phyloP scores from a whole-genome alignment of 1,140 invertebrate species.

The Goniozus legneri region DNA sequence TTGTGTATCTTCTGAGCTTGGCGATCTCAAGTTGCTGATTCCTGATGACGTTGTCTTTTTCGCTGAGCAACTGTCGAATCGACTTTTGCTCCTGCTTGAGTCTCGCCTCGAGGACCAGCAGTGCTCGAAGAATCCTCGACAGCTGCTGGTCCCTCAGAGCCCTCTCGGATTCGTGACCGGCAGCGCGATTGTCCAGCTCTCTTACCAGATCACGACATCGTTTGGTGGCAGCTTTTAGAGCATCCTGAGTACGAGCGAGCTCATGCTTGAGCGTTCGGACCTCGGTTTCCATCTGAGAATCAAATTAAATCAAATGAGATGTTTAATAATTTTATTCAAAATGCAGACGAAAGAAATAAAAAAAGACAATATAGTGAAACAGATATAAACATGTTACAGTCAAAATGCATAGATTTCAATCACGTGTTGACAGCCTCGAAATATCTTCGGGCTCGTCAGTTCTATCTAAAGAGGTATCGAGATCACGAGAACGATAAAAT shows the following conservation, averaged over 20 bases:
- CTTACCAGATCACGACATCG: slow-evolving; percentile 58
- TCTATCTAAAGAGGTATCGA: too few relatives aligned
- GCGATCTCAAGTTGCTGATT: slow-evolving; percentile 68
- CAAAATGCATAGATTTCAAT: too few relatives aligned
- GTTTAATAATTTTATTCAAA: too few relatives aligned
- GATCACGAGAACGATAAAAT: too few relatives aligned
- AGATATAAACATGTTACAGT: too few relatives aligned
- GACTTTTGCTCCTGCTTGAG: slow-evolving; percentile 71
- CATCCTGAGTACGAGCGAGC: slow-evolving; percentile 49
- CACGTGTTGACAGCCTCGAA: too few relatives aligned
- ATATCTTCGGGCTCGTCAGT: too few relatives aligned
- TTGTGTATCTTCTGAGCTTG: slow-evolving; percentile 61
- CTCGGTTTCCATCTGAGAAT: slow-evolving; percentile 64
- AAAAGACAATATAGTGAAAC: too few relatives aligned
- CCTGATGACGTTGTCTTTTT: slow-evolving; percentile 69
- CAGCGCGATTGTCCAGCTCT: slow-evolving; percentile 61
- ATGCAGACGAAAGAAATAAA: too few relatives aligned
- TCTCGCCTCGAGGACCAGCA: slow-evolving; percentile 68
- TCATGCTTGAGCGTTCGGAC: slow-evolving; percentile 63
- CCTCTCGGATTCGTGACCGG: slow-evolving; percentile 59
- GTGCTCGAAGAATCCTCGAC: slow-evolving; percentile 63
- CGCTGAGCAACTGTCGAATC: slow-evolving; percentile 64
- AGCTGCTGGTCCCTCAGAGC: slow-evolving; percentile 65
- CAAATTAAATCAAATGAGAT: too few relatives aligned
- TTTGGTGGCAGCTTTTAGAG: slow-evolving; percentile 51